Evolutionary conservation across 2,888 invertebrate genomes (phyloP).

Genomic region (Stenoptilia bipunctidactyla): DNA sequence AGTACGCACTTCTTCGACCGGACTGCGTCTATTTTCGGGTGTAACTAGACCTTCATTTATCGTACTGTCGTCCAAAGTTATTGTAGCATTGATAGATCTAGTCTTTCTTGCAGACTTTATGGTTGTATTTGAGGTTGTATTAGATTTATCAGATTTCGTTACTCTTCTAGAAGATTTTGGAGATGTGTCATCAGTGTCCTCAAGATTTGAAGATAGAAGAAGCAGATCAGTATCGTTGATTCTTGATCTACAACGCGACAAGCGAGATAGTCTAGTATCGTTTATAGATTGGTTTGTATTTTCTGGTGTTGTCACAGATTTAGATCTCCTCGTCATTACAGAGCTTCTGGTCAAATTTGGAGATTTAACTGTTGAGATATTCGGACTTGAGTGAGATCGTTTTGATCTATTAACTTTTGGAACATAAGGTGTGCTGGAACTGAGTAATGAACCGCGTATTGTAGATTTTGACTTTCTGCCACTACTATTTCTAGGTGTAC

Average conservation of each 20-base stretch:
- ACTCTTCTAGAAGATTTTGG: slow-evolving; percentile 26
- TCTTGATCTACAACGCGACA: slow-evolving; percentile 32
- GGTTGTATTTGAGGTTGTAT: neutral
- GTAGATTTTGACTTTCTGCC: slow-evolving; percentile 28
- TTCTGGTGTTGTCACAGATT: slow-evolving; percentile 31
- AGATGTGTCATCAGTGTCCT: slow-evolving; percentile 15
- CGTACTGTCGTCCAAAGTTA: neutral
- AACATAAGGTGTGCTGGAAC: slow-evolving; percentile 40
- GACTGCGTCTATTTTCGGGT: slow-evolving; percentile 35
- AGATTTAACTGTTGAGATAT: slow-evolving; percentile 13
- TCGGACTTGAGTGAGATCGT: slow-evolving; percentile 20
- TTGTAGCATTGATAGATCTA: neutral
- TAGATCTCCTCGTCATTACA: slow-evolving; percentile 20
- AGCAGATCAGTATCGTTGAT: slow-evolving; percentile 35
- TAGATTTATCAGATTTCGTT: slow-evolving; percentile 16
- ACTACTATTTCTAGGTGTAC: slow-evolving; percentile 23
- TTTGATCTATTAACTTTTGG: slow-evolving; percentile 12
- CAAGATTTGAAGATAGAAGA: slow-evolving; percentile 18
- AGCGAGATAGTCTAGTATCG: slow-evolving; percentile 28
- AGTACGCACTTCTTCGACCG: slow-evolving; percentile 33
- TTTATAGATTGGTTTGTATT: slow-evolving; percentile 25
- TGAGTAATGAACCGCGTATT: slow-evolving; percentile 19
- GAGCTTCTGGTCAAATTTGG: slow-evolving; percentile 13
- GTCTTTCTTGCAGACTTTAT: neutral
- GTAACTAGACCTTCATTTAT: slow-evolving; percentile 25